Conservation (phyloP, 2,113 vertebrate genomes). For the Lepidothrix coronata region DNA sequence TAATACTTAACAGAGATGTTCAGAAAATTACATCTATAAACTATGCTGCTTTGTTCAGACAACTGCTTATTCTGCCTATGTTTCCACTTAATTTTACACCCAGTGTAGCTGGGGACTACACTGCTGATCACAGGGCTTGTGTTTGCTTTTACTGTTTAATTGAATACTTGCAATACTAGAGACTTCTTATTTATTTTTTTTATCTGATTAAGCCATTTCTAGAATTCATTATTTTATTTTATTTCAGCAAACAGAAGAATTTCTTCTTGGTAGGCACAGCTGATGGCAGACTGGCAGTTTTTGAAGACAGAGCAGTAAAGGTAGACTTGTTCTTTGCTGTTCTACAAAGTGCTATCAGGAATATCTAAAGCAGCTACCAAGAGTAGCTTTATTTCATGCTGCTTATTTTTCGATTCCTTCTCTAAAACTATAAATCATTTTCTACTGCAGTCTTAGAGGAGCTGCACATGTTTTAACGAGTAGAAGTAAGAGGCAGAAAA, state of each 20-base stretch:
- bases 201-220: background rate
- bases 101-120: background rate
- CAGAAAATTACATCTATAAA: background rate
- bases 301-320: constrained; percentile 88
- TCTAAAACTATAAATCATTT: background rate
- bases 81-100: background rate
- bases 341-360: background rate
- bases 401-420: background rate
- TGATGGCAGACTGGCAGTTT: constrained; percentile 86
- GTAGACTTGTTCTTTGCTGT: constrained; percentile 67
- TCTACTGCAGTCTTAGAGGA: background rate
- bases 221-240: constrained; percentile 8
- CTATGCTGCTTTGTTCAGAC: background rate
- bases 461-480: background rate
- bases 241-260: constrained; percentile 85
- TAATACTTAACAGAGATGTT: background rate
- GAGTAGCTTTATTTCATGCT: background rate
- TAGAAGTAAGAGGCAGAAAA: background rate
- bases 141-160: background rate
- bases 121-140: background rate
- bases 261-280: constrained; percentile 92
- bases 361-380: background rate
- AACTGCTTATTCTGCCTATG: background rate
- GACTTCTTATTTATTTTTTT: background rate
- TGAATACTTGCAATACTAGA: background rate